These are phyloP conservation scores for Callopanchax toddi DNA, from an alignment of 2,113 vertebrate genomes.

Conservation along the genomic window DNA sequence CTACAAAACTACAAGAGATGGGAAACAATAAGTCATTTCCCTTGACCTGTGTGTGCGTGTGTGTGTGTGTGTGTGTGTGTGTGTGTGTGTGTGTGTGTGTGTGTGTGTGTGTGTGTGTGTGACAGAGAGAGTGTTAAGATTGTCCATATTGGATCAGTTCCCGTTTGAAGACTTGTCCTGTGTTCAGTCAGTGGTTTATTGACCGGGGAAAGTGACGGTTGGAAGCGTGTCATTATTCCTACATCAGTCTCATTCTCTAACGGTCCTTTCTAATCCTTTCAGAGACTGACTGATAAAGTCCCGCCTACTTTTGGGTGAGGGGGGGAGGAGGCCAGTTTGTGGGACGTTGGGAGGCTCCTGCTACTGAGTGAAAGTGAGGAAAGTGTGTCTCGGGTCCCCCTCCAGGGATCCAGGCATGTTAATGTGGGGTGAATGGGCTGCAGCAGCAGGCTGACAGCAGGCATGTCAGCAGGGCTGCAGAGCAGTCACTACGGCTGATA, in stretches of 20 bases:
- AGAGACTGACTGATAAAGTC: constrained; percentile 24
- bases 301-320: neutral
- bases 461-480: constrained; percentile 42
- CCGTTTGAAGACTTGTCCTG: no score
- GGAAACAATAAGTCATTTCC: constrained; percentile 47
- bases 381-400: constrained; percentile 31
- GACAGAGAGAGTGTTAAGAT: no score
- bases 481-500: constrained; percentile 43
- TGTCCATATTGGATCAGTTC: no score
- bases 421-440: constrained; percentile 46
- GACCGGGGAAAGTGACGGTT: neutral
- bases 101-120: constrained; percentile 9
- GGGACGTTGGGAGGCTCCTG: constrained; percentile 4
- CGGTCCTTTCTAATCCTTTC: constrained; percentile 28
- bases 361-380: constrained; percentile 18
- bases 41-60: constrained; percentile 34
- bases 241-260: constrained; percentile 22
- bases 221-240: neutral
- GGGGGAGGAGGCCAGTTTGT: neutral
- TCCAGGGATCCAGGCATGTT: constrained; percentile 29
- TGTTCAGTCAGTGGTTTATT: neutral
- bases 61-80: neutral
- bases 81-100: neutral
- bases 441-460: constrained; percentile 37
- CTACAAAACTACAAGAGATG: constrained; percentile 35